Percentiles rank a stretch among this genome's conserved stretches.
These are phyloP conservation scores for Borostomias antarcticus DNA, from an alignment of 2,797 vertebrate genomes.

Conservation along the genomic window DNA sequence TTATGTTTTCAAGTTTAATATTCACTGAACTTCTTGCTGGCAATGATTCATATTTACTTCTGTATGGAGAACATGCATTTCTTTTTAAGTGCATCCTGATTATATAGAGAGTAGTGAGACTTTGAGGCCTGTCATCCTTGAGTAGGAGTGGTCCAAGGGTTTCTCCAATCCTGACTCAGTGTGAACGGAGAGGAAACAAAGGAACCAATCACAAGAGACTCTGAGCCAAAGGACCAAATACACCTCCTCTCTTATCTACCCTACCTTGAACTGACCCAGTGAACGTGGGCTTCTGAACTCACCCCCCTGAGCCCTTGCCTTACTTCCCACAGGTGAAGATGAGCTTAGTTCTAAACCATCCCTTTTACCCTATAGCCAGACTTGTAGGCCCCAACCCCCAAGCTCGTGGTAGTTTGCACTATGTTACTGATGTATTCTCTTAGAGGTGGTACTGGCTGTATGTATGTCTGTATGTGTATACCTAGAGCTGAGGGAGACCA, in stretches of 20 bases:
- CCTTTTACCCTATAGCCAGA: slow-evolving; percentile 4
- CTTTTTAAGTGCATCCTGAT: slow-evolving; percentile 68
- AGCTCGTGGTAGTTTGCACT: slow-evolving; percentile 63
- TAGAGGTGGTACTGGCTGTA: slow-evolving; percentile 60
- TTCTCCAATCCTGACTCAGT: slow-evolving; percentile 33
- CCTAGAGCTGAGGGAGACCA: slow-evolving; percentile 26
- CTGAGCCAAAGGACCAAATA: slow-evolving; percentile 65
- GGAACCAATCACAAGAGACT: slow-evolving; percentile 17
- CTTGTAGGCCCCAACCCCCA: too few species aligned
- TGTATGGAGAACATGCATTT: slow-evolving; percentile 74
- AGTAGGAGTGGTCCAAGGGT: slow-evolving; percentile 47
- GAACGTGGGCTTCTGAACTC: slow-evolving; percentile 49
- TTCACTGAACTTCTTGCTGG: background rate
- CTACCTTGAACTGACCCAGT: slow-evolving; percentile 55
- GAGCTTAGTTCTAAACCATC: slow-evolving; percentile 20
- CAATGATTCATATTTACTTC: slow-evolving; percentile 73
- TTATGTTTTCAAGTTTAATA: slow-evolving; percentile 54
- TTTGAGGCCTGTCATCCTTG: slow-evolving; percentile 55
- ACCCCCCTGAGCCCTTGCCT: slow-evolving; percentile 68
- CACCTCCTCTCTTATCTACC: slow-evolving; percentile 52
- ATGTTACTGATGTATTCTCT: slow-evolving; percentile 55
- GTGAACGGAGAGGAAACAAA: background rate
- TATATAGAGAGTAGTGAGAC: slow-evolving; percentile 38
- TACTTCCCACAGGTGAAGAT: slow-evolving; percentile 62
- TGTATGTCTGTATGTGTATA: slow-evolving; percentile 45